Conservation (phyloP, 2,113 vertebrate species). For the Herpailurus yagouaroundi region DNA sequence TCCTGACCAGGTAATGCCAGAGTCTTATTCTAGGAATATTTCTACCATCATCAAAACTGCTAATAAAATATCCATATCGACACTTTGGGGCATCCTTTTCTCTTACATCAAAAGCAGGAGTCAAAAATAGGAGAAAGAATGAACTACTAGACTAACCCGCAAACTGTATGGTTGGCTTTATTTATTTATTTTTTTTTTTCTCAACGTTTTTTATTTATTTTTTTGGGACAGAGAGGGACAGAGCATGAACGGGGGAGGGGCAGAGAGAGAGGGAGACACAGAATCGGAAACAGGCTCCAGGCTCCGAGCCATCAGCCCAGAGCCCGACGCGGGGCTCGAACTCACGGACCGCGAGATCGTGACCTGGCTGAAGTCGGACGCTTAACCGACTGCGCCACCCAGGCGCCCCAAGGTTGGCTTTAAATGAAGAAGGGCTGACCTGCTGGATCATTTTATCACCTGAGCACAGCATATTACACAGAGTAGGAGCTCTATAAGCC, state of each 20-base stretch:
- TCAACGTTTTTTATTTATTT: too few relatives aligned
- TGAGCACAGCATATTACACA: neutral
- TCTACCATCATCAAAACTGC: neutral
- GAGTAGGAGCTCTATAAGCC: neutral
- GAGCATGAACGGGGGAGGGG: too few relatives aligned
- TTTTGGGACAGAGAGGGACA: too few relatives aligned
- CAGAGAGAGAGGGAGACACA: too few relatives aligned
- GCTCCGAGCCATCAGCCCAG: too few relatives aligned
- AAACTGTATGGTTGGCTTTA: neutral
- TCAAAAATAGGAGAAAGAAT: neutral
- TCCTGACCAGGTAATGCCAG: neutral
- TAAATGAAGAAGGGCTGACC: neutral
- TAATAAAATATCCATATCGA: neutral
- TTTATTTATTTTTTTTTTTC: too few relatives aligned
- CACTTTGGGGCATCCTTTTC: neutral
- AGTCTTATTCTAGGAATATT: conserved; percentile 31
- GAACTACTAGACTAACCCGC: neutral
- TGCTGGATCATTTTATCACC: neutral
- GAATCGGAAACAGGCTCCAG: too few relatives aligned
- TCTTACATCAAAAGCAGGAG: neutral
- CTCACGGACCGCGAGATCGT: too few relatives aligned
- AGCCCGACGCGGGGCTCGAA: too few relatives aligned
- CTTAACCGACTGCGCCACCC: too few relatives aligned
- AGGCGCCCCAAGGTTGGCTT: too few relatives aligned
- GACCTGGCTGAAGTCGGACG: too few relatives aligned